Evolutionary conservation across 1,140 invertebrate genomes (phyloP).

Genomic region (Ooceraea biroi): DNA sequence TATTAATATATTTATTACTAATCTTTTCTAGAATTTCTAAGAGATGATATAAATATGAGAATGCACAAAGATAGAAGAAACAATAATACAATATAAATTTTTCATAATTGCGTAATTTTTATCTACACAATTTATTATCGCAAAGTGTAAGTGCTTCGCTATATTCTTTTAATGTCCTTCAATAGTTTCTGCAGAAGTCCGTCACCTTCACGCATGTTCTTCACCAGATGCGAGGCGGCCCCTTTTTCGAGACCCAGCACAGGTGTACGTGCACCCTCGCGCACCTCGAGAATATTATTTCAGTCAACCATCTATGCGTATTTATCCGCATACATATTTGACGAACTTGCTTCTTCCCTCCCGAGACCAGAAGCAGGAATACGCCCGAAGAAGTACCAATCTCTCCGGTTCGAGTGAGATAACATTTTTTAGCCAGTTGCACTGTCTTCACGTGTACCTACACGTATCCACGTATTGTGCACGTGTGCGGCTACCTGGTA

Average conservation of each 20-base stretch:
- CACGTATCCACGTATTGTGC: conserved; percentile 14
- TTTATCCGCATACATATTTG: conserved; percentile 78
- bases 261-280: conserved; percentile 65
- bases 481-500: conserved; percentile 1
- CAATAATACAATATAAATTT: not conserved
- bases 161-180: not conserved
- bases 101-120: not conserved
- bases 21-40: too few relatives aligned
- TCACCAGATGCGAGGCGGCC: not conserved
- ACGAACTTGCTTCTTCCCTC: conserved; percentile 67
- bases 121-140: not conserved
- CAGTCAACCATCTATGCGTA: conserved; percentile 71
- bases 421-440: conserved; percentile 71
- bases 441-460: conserved; percentile 22
- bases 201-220: not conserved
- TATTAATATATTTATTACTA: not conserved
- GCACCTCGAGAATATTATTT: conserved; percentile 75
- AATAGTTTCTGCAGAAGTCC: not conserved
- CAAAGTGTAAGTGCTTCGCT: too few relatives aligned
- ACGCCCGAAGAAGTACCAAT: conserved; percentile 70
- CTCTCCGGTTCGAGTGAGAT: conserved; percentile 70
- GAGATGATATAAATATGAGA: not conserved
- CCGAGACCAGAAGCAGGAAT: conserved; percentile 47
- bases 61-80: not conserved
- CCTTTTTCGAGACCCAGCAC: conserved; percentile 37